Evolutionary conservation across 64 coral and sea anemone species (phyloP).

Genomic region (Pocillopora verrucosa): DNA sequence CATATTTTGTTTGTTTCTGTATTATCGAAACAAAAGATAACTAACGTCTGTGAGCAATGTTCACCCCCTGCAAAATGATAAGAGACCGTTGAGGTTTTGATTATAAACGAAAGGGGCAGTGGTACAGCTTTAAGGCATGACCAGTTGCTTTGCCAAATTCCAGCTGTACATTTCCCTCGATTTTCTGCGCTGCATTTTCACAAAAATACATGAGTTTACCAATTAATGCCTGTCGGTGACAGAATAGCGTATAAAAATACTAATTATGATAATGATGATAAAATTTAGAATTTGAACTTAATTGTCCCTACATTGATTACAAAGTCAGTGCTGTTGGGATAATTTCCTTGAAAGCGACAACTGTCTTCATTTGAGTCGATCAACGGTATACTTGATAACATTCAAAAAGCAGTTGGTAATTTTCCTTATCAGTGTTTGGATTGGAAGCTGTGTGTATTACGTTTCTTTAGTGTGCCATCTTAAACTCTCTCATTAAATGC

Average conservation of each 20-base stretch:
- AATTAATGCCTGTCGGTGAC: background rate
- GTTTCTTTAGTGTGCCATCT: no score
- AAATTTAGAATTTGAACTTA: background rate
- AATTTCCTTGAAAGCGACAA: background rate
- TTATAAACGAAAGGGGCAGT: background rate
- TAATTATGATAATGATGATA: background rate
- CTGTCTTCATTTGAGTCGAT: background rate
- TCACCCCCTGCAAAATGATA: no score
- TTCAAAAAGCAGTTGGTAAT: background rate
- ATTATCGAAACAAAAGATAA: background rate
- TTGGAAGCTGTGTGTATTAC: background rate
- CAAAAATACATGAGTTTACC: background rate
- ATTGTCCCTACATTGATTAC: background rate
- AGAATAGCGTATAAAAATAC: background rate
- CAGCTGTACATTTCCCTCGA: background rate
- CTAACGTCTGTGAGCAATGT: background rate
- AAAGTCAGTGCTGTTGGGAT: background rate
- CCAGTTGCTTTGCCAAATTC: background rate
- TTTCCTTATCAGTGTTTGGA: background rate
- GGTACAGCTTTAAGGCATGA: background rate
- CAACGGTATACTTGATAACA: background rate
- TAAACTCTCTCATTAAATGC: no score
- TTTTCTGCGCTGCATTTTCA: background rate
- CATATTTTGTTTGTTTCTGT: background rate
- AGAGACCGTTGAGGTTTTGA: background rate